These are phyloP conservation scores for Sebastes iracundus DNA, from an alignment of 2,797 vertebrate genomes.

Conservation along the genomic window DNA sequence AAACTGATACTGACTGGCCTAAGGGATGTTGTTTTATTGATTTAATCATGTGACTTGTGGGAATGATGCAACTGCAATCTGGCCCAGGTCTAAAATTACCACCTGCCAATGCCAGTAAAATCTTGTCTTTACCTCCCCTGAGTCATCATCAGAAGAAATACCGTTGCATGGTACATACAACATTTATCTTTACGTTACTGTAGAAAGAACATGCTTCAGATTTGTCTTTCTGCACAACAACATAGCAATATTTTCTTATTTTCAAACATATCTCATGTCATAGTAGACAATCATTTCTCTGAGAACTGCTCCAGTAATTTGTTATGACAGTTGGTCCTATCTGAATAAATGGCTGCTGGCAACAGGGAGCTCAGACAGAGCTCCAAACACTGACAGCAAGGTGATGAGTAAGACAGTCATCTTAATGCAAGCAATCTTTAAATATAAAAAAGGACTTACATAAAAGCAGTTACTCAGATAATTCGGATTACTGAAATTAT, in stretches of 20 bases:
- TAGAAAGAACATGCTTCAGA: background rate
- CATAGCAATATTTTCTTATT: background rate
- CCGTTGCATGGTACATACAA: background rate
- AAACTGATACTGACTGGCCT: conserved; percentile 27
- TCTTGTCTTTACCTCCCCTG: background rate
- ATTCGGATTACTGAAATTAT: background rate
- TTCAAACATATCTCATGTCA: background rate
- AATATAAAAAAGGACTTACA: background rate
- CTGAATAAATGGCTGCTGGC: conserved; percentile 12
- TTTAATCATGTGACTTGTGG: conserved; percentile 29
- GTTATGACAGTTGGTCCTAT: background rate
- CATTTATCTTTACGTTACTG: background rate
- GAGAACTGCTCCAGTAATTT: conserved; percentile 1
- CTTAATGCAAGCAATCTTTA: background rate
- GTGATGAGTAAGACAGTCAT: background rate
- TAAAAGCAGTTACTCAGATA: background rate
- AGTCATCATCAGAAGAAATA: background rate
- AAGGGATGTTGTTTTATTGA: conserved; percentile 36
- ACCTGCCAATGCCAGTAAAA: conserved; percentile 12
- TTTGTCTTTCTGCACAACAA: background rate
- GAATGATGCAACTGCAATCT: conserved; percentile 20
- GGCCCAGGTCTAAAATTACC: conserved; percentile 21
- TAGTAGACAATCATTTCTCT: background rate
- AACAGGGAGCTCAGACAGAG: background rate
- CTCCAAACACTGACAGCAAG: background rate